Percentiles rank a stretch among this genome's conserved stretches.
These are phyloP conservation scores for Ruditapes philippinarum DNA, from an alignment of 1,140 invertebrate species.

Conservation along the genomic window DNA sequence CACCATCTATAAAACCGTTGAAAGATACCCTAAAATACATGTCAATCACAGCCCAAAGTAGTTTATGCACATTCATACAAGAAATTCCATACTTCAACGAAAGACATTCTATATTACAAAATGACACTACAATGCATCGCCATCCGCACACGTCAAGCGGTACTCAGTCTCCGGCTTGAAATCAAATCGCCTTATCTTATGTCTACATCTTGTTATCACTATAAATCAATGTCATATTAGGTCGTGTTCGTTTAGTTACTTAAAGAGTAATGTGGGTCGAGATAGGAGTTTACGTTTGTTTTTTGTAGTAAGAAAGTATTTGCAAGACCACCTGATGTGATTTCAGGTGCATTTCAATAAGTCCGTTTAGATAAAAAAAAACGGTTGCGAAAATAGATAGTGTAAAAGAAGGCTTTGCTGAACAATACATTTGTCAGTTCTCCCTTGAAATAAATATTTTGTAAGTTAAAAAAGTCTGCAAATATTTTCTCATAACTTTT, in stretches of 20 bases:
- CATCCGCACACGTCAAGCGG: neutral
- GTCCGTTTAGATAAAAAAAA: too few relatives aligned
- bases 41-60: neutral
- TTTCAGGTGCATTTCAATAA: neutral
- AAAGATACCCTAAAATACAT: neutral
- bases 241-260: neutral
- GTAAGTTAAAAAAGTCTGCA: too few relatives aligned
- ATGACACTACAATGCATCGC: constrained; percentile 13
- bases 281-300: neutral
- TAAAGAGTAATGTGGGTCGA: neutral
- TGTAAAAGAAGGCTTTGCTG: too few relatives aligned
- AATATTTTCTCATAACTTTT: too few relatives aligned
- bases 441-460: too few relatives aligned
- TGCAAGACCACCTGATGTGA: neutral
- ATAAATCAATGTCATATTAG: constrained; percentile 58
- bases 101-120: neutral
- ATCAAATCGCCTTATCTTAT: constrained; percentile 12
- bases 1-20: neutral
- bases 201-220: constrained; percentile 56
- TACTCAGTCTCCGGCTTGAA: neutral
- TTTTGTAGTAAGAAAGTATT: neutral
- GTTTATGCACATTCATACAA: neutral
- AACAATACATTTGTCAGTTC: too few relatives aligned
- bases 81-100: neutral
- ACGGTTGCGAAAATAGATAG: too few relatives aligned